These are phyloP conservation scores for Siniperca chuatsi DNA, from an alignment of 2,113 vertebrate genomes.

Conservation along the genomic window DNA sequence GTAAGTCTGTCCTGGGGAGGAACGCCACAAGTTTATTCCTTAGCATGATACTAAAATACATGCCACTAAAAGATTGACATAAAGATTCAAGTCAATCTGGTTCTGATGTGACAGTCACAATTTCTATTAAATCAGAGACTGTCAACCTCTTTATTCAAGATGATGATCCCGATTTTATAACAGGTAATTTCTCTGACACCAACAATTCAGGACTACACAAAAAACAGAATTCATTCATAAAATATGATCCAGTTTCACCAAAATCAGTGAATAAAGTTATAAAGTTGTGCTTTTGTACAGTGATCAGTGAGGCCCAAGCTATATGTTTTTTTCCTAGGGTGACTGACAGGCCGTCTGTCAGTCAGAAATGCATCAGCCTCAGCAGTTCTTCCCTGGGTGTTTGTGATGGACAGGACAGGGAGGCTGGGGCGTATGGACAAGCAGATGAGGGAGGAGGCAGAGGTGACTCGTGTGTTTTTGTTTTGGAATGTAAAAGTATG, in stretches of 20 bases:
- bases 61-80: conserved; percentile 1
- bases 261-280: too few relatives aligned
- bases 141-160: background rate
- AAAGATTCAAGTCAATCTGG: conserved; percentile 14
- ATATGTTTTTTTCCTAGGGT: too few relatives aligned
- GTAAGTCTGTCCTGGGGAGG: background rate
- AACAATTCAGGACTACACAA: background rate
- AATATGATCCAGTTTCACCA: too few relatives aligned
- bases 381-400: conserved; percentile 48
- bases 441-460: conserved; percentile 41
- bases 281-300: too few relatives aligned
- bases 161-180: background rate
- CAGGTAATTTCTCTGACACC: background rate
- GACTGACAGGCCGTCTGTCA: conserved; percentile 14
- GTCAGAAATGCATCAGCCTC: conserved; percentile 34
- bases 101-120: background rate
- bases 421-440: conserved; percentile 24
- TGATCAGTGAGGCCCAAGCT: too few relatives aligned
- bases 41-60: background rate
- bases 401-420: conserved; percentile 41
- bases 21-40: background rate
- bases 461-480: conserved; percentile 67
- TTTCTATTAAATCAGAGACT: background rate
- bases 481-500: conserved; percentile 65
- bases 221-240: background rate